Evolutionary conservation across 1,140 invertebrate species (phyloP).

Genomic region (Agrilus planipennis): DNA sequence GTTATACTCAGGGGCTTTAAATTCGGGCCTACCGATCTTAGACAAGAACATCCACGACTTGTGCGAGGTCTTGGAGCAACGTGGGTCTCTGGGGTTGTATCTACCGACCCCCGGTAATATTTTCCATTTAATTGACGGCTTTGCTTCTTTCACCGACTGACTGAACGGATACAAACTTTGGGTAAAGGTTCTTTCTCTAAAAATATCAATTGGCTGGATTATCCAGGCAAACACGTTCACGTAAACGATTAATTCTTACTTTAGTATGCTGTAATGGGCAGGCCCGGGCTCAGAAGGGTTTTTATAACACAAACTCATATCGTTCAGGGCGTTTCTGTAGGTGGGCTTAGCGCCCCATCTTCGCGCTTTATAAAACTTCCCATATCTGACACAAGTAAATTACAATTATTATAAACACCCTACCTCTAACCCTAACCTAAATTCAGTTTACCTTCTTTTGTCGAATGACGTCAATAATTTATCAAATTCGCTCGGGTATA

Average conservation of each 20-base stretch:
- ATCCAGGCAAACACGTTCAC: not conserved
- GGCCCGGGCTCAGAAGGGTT: conserved; percentile 24
- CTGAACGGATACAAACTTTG: conserved; percentile 17
- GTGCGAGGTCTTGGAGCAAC: conserved; percentile 14
- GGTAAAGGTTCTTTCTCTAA: conserved; percentile 13
- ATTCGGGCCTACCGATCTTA: conserved; percentile 12
- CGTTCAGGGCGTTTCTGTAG: conserved; percentile 16
- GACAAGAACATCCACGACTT: conserved; percentile 23
- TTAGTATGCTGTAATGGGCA: conserved; percentile 15
- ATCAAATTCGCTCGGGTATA: conserved; percentile 19
- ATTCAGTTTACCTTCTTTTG: no score
- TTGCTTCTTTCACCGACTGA: conserved; percentile 15
- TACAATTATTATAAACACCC: no score
- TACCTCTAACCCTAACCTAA: no score
- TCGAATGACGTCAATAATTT: no score
- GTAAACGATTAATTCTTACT: no score
- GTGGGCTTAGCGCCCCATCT: conserved; percentile 21
- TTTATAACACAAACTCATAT: conserved; percentile 21
- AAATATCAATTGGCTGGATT: conserved; percentile 7
- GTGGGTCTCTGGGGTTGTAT: conserved; percentile 17
- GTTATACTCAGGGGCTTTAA: conserved; percentile 15
- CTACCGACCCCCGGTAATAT: conserved; percentile 24
- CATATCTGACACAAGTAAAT: conserved; percentile 14
- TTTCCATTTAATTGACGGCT: conserved; percentile 18
- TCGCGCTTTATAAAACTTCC: conserved; percentile 16